Evolutionary conservation across 2,113 vertebrate genomes (phyloP).

Genomic region (Chelonoidis abingdonii): DNA sequence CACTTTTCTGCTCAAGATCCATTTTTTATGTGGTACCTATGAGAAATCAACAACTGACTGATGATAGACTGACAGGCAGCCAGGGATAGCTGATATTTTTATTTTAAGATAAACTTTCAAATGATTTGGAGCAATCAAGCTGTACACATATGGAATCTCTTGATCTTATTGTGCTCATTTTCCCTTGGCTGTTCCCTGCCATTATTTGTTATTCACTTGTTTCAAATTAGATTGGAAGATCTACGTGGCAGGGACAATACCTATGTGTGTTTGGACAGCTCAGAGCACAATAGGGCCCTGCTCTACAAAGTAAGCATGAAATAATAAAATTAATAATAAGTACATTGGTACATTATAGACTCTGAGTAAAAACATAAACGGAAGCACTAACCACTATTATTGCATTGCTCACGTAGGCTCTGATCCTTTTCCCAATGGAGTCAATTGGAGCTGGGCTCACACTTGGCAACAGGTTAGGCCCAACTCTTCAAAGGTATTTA

Average conservation of each 20-base stretch:
- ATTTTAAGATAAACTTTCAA: neutral
- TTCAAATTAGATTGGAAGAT: accelerated
- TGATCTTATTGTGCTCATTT: neutral
- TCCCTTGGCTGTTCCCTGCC: accelerated
- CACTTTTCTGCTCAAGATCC: no score
- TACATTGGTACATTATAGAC: neutral
- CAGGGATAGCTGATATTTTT: neutral
- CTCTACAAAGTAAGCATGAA: neutral
- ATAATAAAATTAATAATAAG: neutral
- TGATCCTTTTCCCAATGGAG: no score
- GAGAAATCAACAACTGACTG: no score
- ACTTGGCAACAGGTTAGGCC: no score
- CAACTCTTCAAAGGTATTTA: no score
- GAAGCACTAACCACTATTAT: no score
- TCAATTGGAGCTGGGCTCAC: no score
- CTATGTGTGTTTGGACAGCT: neutral
- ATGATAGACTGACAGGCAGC: no score
- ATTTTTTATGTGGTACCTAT: no score
- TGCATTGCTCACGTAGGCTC: no score
- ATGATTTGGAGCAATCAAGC: neutral
- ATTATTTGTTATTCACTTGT: neutral
- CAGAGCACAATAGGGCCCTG: accelerated
- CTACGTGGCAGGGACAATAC: no score
- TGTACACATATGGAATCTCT: neutral
- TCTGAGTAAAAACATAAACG: no score